phyloP scores from a whole-genome alignment of 2,113 vertebrate species.

The Cephalopholis sonnerati region DNA sequence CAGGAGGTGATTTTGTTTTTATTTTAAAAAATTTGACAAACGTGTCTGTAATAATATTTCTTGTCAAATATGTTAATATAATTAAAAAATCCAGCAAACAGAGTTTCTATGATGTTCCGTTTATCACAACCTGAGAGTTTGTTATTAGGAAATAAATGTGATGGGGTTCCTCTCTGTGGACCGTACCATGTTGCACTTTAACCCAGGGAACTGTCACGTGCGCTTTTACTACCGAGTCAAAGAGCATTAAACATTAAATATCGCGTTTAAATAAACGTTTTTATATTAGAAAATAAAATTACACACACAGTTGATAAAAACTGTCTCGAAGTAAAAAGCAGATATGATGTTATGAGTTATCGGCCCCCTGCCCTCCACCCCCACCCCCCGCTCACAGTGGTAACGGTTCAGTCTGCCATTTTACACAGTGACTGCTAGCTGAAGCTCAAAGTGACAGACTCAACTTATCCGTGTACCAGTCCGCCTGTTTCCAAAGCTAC shows the following conservation, averaged over 20 bases:
- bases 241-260: not conserved
- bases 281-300: not conserved
- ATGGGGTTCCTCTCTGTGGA: slow-evolving; percentile 7
- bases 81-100: no score
- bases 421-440: slow-evolving; percentile 46
- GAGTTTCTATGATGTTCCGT: no score
- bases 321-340: not conserved
- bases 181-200: slow-evolving; percentile 43
- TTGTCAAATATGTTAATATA: no score
- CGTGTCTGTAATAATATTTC: no score
- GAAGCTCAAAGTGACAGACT: slow-evolving; percentile 27
- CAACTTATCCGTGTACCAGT: slow-evolving; percentile 1
- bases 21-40: no score
- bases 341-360: no score
- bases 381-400: slow-evolving; percentile 27
- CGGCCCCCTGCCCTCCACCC: not conserved
- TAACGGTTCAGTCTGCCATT: slow-evolving; percentile 61
- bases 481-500: not conserved
- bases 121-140: no score
- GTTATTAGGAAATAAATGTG: not conserved
- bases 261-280: fast-evolving
- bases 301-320: not conserved
- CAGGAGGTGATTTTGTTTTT: no score
- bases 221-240: not conserved
- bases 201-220: not conserved